Evolutionary conservation across 2,113 vertebrate genomes (phyloP).

Genomic region (Elaphurus davidianus): DNA sequence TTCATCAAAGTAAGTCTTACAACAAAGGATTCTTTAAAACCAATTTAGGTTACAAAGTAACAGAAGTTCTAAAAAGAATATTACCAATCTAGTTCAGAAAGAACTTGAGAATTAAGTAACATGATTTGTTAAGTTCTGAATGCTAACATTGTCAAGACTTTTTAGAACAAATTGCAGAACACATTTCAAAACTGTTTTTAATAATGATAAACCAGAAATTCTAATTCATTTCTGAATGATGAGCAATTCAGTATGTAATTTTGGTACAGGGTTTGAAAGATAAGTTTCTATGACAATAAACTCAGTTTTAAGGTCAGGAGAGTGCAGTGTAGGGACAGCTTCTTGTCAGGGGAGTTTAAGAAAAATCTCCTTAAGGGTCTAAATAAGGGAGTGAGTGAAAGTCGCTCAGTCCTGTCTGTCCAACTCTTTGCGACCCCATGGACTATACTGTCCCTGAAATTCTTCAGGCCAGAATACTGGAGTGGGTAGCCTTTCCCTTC

Average conservation of each 20-base stretch:
- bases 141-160: neutral
- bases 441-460: neutral
- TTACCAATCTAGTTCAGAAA: neutral
- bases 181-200: neutral
- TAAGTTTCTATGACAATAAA: neutral
- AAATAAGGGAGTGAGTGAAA: neutral
- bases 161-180: neutral
- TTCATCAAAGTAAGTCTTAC: neutral
- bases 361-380: neutral
- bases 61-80: neutral
- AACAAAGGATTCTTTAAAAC: neutral
- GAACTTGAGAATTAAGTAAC: neutral
- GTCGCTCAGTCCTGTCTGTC: neutral
- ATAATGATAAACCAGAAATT: neutral
- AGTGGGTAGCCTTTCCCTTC: neutral
- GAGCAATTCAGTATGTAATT: neutral
- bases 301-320: neutral
- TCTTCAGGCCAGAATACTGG: neutral
- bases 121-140: neutral
- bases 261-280: neutral
- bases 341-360: neutral
- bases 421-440: neutral
- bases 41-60: slow-evolving; percentile 7
- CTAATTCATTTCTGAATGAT: neutral
- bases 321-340: neutral